Conservation (phyloP, 2,113 vertebrate species). For the Oncorhynchus mykiss region DNA sequence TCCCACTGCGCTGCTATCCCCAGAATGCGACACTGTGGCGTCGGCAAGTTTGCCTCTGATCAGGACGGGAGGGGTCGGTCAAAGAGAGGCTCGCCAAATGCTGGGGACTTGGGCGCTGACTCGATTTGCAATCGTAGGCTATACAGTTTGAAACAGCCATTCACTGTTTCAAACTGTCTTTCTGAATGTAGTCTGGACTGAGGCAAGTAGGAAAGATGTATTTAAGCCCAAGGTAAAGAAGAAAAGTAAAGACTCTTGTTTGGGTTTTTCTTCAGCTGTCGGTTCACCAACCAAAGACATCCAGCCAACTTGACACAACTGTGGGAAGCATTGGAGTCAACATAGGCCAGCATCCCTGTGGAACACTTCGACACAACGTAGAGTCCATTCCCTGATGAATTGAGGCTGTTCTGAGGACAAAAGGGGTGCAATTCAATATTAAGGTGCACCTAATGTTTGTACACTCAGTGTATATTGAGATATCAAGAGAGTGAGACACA, state of each 20-base stretch:
- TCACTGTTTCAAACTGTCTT: not conserved
- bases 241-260: not conserved
- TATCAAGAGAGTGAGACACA: slow-evolving; percentile 19
- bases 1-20: slow-evolving; percentile 71
- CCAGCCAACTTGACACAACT: no score
- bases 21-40: slow-evolving; percentile 82
- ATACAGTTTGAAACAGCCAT: not conserved
- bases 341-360: no score
- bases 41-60: slow-evolving; percentile 73
- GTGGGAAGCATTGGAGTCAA: no score
- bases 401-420: no score
- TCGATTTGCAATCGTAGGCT: not conserved
- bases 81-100: slow-evolving; percentile 64
- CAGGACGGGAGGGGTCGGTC: slow-evolving; percentile 58
- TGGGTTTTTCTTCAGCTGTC: not conserved
- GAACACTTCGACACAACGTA: no score
- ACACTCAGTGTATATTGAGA: not conserved
- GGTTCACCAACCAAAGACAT: no score
- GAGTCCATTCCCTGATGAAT: no score
- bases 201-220: not conserved
- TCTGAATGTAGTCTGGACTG: not conserved
- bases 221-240: not conserved
- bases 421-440: no score
- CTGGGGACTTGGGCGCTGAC: slow-evolving; percentile 16
- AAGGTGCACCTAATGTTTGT: no score